Conservation (phyloP, 1,140 invertebrate genomes). For the Oncopodura yosiiana region DNA sequence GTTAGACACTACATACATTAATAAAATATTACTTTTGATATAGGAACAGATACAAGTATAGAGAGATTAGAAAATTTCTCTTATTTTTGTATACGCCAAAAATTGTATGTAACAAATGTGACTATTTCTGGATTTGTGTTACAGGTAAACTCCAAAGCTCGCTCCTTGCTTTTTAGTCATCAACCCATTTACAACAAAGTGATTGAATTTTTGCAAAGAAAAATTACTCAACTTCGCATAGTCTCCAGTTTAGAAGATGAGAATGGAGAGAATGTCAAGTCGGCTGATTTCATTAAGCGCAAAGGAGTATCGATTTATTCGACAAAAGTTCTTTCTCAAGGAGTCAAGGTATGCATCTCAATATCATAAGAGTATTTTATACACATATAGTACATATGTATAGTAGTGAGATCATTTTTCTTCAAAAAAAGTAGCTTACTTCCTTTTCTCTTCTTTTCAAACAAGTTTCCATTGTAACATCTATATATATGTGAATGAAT, state of each 20-base stretch:
- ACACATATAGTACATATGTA: too few species aligned
- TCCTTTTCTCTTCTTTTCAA: too few species aligned
- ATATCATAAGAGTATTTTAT: too few species aligned
- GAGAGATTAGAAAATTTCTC: neutral
- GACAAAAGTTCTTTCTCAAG: neutral
- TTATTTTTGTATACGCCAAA: neutral
- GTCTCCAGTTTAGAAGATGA: too few species aligned
- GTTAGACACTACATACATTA: too few species aligned
- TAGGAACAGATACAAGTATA: too few species aligned
- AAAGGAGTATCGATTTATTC: neutral
- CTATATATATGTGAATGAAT: too few species aligned
- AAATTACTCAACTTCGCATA: conserved; percentile 9
- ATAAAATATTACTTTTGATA: too few species aligned
- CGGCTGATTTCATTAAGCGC: conserved; percentile 22
- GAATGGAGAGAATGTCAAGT: neutral
- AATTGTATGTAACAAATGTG: neutral
- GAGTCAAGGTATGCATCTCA: conserved; percentile 4
- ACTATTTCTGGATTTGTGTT: conserved; percentile 4
- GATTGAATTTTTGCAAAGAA: neutral
- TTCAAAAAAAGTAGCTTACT: too few species aligned
- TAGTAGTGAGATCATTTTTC: too few species aligned
- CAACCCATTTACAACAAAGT: conserved; percentile 13
- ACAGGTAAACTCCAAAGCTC: conserved; percentile 9
- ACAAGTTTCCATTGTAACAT: too few species aligned
- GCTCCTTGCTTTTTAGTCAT: conserved; percentile 25